Evolutionary conservation across 2,888 invertebrate species (phyloP).

Genomic region (Ferdinandea cuprea): DNA sequence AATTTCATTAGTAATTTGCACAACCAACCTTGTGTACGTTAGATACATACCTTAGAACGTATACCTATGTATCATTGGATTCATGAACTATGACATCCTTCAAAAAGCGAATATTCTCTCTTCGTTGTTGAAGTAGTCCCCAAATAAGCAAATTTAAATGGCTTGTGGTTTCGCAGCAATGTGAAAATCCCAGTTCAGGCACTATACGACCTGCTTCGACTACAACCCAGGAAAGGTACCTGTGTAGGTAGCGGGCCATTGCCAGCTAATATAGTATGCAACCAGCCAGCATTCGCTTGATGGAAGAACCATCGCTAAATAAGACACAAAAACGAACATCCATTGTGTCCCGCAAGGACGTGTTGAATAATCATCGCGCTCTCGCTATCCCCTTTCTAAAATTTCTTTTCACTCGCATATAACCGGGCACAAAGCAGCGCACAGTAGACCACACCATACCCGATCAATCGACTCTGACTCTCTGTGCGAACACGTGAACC

Average conservation of each 20-base stretch:
- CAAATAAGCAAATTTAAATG: constrained; percentile 65
- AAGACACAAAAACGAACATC: constrained; percentile 73
- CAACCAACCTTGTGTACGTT: neutral
- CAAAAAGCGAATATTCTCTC: constrained; percentile 37
- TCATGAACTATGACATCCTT: constrained; percentile 29
- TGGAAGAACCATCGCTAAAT: constrained; percentile 68
- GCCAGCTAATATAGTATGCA: constrained; percentile 51
- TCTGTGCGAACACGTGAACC: constrained; percentile 79
- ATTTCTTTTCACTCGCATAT: constrained; percentile 64
- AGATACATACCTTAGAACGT: no score
- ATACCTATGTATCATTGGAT: constrained; percentile 21
- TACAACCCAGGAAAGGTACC: constrained; percentile 34
- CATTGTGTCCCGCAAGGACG: constrained; percentile 78
- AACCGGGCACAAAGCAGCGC: constrained; percentile 46
- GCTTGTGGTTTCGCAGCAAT: constrained; percentile 60
- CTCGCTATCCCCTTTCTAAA: constrained; percentile 69
- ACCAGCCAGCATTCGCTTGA: constrained; percentile 61
- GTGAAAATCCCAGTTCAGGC: constrained; percentile 63
- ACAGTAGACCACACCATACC: constrained; percentile 47
- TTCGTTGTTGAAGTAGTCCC: constrained; percentile 44
- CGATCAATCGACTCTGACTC: constrained; percentile 59
- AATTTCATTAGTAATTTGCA: constrained; percentile 2
- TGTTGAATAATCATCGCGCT: constrained; percentile 81
- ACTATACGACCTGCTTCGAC: constrained; percentile 3
- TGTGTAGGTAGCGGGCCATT: constrained; percentile 13